Conservation (phyloP, 2,113 vertebrate genomes). For the Oncorhynchus kisutch region DNA sequence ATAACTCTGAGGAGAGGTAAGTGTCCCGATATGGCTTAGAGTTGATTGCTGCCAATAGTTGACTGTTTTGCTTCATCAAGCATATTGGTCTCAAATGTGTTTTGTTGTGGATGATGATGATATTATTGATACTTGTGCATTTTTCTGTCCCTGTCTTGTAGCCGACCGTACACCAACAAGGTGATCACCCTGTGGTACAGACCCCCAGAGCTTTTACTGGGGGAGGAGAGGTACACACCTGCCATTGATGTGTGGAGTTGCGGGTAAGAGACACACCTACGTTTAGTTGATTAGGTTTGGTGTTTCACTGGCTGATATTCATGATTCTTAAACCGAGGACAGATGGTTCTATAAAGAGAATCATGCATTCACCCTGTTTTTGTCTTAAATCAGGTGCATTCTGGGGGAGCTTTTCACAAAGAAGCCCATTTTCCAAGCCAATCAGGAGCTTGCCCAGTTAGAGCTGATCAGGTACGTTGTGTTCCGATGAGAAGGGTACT, state of each 20-base stretch:
- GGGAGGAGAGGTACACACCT: conserved; percentile 93
- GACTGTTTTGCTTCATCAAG: neutral
- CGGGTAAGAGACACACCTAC: conserved; percentile 77
- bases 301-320: no score
- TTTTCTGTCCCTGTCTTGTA: conserved; percentile 40
- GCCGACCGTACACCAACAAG: conserved; percentile 99
- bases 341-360: neutral
- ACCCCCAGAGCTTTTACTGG: conserved; percentile 92
- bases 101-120: conserved; percentile 15
- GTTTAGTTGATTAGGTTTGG: no score
- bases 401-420: conserved; percentile 98
- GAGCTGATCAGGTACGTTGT: conserved; percentile 93
- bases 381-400: conserved; percentile 83
- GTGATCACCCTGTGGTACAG: conserved; percentile 99
- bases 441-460: conserved; percentile 95
- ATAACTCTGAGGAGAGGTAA: conserved; percentile 97
- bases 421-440: conserved; percentile 99
- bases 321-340: neutral
- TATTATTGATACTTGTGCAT: neutral
- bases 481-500: neutral
- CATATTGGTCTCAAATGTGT: neutral
- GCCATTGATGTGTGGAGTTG: conserved; percentile 99
- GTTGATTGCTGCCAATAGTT: no score
- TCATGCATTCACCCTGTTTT: neutral
- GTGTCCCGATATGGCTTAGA: neutral